Evolutionary conservation across 2,113 vertebrate species (phyloP).

Genomic region (Pelodiscus sinensis): DNA sequence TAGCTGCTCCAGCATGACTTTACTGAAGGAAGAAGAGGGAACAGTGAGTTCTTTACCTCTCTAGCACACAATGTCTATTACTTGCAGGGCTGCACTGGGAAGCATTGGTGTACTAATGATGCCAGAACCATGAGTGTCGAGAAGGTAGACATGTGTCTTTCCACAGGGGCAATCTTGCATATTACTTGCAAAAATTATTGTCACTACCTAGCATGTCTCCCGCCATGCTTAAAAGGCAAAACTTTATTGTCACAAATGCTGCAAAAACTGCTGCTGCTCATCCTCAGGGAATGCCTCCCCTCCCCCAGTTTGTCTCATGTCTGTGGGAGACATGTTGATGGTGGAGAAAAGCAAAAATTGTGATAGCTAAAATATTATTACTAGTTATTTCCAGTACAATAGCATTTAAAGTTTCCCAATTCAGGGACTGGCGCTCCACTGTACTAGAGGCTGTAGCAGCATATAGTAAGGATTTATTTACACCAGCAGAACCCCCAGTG

Average conservation of each 20-base stretch:
- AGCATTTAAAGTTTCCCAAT: neutral
- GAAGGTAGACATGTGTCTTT: neutral
- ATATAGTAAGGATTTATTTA: neutral
- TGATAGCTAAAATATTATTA: neutral
- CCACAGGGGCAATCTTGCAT: neutral
- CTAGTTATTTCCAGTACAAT: neutral
- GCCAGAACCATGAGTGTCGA: neutral
- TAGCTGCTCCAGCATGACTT: neutral
- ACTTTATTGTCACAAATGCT: neutral
- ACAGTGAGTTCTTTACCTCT: neutral
- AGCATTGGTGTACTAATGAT: neutral
- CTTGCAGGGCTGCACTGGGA: rapidly evolving
- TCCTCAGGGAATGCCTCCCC: neutral
- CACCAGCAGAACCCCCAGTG: neutral
- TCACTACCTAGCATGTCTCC: neutral
- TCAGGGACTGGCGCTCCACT: neutral
- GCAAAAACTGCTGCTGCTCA: neutral
- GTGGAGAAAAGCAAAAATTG: neutral
- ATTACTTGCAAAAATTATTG: neutral
- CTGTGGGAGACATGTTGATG: neutral
- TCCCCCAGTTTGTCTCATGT: neutral
- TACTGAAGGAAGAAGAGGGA: neutral
- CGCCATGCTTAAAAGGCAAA: neutral
- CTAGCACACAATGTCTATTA: neutral
- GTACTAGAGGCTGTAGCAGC: neutral